Conservation (phyloP, 2,797 vertebrate genomes). For the Squalus acanthias region DNA sequence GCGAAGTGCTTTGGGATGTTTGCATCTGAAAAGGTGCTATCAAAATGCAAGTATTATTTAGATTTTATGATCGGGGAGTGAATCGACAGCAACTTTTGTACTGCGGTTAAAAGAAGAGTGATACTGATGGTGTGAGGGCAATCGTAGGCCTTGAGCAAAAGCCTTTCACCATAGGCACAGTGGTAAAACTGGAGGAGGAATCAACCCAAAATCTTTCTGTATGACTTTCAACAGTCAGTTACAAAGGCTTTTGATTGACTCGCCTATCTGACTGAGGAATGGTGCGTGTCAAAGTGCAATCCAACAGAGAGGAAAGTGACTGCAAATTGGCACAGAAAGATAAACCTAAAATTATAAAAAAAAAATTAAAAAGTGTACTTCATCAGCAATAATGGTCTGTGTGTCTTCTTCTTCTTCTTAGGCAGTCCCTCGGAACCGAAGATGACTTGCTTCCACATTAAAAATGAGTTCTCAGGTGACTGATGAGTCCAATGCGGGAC, state of each 20-base stretch:
- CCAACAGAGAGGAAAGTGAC: background rate
- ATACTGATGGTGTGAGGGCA: background rate
- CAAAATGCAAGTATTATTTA: background rate
- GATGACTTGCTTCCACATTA: no score
- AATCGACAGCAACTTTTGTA: background rate
- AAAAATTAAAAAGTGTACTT: background rate
- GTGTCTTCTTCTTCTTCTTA: no score
- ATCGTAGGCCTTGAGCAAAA: background rate
- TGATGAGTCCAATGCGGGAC: no score
- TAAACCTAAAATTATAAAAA: background rate
- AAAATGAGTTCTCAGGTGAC: no score
- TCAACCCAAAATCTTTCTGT: background rate
- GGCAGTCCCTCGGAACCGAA: no score
- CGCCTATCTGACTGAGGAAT: background rate
- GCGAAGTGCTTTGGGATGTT: background rate
- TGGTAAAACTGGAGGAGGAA: background rate
- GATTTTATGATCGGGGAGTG: background rate
- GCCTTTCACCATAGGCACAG: background rate
- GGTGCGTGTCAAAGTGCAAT: background rate
- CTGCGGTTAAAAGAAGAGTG: background rate
- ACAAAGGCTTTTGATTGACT: background rate
- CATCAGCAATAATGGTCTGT: background rate
- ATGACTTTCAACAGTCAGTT: background rate
- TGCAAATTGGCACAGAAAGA: background rate
- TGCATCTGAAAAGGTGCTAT: background rate